phyloP scores from a whole-genome alignment of 2,888 invertebrate genomes.

The Thereva nobilitata region DNA sequence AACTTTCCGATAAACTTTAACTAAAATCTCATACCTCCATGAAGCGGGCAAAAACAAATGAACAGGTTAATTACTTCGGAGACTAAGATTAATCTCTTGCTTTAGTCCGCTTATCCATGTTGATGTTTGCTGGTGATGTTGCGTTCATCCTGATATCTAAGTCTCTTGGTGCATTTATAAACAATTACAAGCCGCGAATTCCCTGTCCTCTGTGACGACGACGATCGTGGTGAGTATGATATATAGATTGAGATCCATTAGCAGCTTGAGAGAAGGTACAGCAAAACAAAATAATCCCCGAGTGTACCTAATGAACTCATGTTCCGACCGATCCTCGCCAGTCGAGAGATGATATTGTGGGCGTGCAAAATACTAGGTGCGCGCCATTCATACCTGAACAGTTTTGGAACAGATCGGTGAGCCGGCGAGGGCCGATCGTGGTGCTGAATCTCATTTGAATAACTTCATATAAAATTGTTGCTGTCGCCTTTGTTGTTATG shows the following conservation, averaged over 20 bases:
- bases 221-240: background rate
- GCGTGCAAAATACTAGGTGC: conserved; percentile 18
- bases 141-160: too few relatives aligned
- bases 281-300: background rate
- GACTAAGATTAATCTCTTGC: background rate
- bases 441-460: background rate
- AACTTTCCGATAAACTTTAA: conserved; percentile 11
- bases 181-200: background rate
- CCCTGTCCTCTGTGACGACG: background rate
- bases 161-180: conserved; percentile 10
- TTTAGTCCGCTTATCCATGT: background rate
- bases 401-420: too few relatives aligned
- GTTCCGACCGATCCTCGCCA: background rate
- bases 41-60: conserved; percentile 16
- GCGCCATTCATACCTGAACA: background rate
- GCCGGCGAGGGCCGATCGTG: background rate
- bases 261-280: conserved; percentile 11
- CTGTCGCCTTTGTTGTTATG: too few relatives aligned
- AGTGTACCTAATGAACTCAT: background rate
- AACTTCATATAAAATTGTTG: too few relatives aligned
- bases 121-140: conserved; percentile 9
- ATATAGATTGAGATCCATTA: conserved; percentile 3
- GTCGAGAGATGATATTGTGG: conserved; percentile 6
- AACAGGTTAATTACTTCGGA: conserved; percentile 28
- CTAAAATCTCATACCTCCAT: background rate